These are phyloP conservation scores for Melanostoma scalare DNA, from an alignment of 2,888 invertebrate species.

Conservation along the genomic window DNA sequence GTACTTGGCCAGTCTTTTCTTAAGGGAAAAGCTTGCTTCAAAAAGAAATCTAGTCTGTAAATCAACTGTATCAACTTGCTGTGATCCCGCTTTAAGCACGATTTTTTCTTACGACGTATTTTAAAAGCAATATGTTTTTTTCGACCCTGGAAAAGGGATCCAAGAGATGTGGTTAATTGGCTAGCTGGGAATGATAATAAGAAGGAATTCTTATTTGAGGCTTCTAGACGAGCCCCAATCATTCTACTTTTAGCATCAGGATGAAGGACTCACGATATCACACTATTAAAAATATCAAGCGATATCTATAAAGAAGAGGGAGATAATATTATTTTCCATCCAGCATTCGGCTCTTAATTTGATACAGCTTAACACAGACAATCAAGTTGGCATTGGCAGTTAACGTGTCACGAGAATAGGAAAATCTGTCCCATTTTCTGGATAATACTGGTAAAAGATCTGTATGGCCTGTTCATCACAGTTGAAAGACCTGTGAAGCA, in stretches of 20 bases:
- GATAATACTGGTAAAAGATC: neutral
- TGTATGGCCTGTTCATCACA: constrained; percentile 20
- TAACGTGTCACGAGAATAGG: neutral
- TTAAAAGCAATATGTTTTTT: neutral
- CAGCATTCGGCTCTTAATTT: constrained; percentile 2
- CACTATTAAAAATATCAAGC: neutral
- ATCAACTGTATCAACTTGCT: constrained; percentile 39
- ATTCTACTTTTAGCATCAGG: constrained; percentile 30
- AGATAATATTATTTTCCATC: neutral
- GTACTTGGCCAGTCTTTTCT: too few species aligned
- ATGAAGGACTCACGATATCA: constrained; percentile 21
- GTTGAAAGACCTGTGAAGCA: neutral
- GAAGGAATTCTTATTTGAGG: constrained; percentile 24
- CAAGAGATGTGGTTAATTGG: constrained; percentile 33
- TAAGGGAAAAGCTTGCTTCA: constrained; percentile 6
- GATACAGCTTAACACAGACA: constrained; percentile 1
- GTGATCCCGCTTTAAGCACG: neutral
- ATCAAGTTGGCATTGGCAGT: constrained; percentile 18
- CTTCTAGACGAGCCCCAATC: constrained; percentile 14
- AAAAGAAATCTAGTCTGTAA: constrained; percentile 41
- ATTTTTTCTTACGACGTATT: constrained; percentile 4
- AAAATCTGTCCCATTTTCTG: constrained; percentile 9
- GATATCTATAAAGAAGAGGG: neutral
- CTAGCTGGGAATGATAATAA: neutral
- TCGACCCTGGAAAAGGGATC: constrained; percentile 31